Evolutionary conservation across 2,888 invertebrate genomes (phyloP).

Genomic region (Pegoplata infirma): DNA sequence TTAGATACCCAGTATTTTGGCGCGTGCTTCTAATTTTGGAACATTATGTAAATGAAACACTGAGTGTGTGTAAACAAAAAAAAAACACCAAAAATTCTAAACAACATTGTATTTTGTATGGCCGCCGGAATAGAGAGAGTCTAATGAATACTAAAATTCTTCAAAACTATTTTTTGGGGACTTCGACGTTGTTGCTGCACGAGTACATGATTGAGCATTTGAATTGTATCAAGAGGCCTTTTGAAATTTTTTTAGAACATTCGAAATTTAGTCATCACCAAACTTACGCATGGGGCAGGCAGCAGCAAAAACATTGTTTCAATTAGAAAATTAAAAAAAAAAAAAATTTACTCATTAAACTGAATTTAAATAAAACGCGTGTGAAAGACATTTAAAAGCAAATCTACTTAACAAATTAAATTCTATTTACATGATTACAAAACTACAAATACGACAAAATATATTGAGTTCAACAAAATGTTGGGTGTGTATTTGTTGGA

Average conservation of each 20-base stretch:
- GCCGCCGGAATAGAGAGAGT: background rate
- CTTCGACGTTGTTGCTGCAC: slow-evolving; percentile 16
- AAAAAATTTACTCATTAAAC: slow-evolving; percentile 16
- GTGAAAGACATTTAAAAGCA: slow-evolving; percentile 22
- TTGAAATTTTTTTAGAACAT: slow-evolving; percentile 31
- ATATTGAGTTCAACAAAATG: slow-evolving; percentile 41
- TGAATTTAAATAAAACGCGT: slow-evolving; percentile 9
- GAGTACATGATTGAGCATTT: slow-evolving; percentile 15
- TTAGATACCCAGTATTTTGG: slow-evolving; percentile 53
- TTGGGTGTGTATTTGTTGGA: slow-evolving; percentile 53
- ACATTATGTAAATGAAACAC: slow-evolving; percentile 66
- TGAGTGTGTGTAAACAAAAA: slow-evolving; percentile 29
- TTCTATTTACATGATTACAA: slow-evolving; percentile 38
- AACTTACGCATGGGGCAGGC: slow-evolving; percentile 43
- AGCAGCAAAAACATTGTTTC: slow-evolving; percentile 33
- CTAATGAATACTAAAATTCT: slow-evolving; percentile 28
- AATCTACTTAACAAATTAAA: slow-evolving; percentile 16
- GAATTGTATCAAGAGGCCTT: slow-evolving; percentile 10
- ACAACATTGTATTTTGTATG: slow-evolving; percentile 20
- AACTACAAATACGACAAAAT: slow-evolving; percentile 1
- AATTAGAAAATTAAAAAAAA: slow-evolving; percentile 10
- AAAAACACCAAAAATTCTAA: too few species aligned
- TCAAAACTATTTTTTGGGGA: slow-evolving; percentile 21
- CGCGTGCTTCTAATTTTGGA: slow-evolving; percentile 71
- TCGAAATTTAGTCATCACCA: slow-evolving; percentile 51